phyloP scores from a whole-genome alignment of 2,797 vertebrate genomes.

The Coregonus suidteri region DNA sequence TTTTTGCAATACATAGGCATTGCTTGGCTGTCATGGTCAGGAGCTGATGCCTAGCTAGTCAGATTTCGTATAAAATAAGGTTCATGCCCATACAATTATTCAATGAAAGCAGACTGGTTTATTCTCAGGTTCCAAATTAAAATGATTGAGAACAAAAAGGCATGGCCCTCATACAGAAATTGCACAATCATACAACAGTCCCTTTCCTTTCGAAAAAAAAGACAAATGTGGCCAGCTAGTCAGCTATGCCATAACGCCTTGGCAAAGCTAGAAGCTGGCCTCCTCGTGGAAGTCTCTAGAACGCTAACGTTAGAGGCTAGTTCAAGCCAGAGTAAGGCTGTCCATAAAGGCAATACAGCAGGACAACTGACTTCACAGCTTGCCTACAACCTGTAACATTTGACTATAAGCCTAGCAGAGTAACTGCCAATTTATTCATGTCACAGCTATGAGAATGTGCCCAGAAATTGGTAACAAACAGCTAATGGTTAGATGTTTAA shows the following conservation, averaged over 20 bases:
- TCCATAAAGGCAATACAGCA: not conserved
- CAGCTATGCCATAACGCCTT: not conserved
- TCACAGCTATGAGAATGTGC: not conserved
- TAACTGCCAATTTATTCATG: not conserved
- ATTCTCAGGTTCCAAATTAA: constrained; percentile 9
- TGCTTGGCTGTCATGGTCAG: not conserved
- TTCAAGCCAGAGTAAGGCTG: not conserved
- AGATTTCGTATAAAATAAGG: not conserved
- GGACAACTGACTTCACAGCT: not conserved
- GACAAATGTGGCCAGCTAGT: not conserved
- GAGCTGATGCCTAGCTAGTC: not conserved
- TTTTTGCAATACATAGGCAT: not conserved
- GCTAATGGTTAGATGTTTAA: not conserved
- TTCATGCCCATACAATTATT: not conserved
- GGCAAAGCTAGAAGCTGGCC: not conserved
- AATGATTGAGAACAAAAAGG: constrained; percentile 60
- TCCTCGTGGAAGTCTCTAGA: not conserved
- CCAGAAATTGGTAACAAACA: not conserved
- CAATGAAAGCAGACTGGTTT: not conserved
- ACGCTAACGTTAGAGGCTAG: not conserved
- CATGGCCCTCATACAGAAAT: constrained; percentile 72
- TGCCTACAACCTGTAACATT: not conserved
- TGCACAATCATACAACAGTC: constrained; percentile 78
- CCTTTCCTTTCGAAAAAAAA: constrained; percentile 21
- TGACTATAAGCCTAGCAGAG: not conserved